phyloP scores from a whole-genome alignment of 2,113 vertebrate species.

The Picathartes gymnocephalus region DNA sequence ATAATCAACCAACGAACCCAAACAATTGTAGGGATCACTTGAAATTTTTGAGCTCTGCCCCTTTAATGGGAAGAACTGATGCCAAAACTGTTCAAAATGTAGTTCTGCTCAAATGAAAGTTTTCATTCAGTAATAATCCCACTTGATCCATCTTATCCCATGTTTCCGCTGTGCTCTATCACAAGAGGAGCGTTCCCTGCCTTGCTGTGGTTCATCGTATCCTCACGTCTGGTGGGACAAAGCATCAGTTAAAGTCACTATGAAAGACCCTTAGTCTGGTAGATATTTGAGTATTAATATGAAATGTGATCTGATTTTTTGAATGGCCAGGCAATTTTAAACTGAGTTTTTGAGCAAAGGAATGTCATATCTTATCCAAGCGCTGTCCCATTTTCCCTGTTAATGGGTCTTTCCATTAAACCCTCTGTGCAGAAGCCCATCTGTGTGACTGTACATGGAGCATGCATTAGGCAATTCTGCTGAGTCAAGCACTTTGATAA shows the following conservation, averaged over 20 bases:
- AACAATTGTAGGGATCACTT: not conserved
- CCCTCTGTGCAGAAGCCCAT: not conserved
- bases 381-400: not conserved
- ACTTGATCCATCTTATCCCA: not conserved
- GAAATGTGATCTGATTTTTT: not conserved
- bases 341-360: not conserved
- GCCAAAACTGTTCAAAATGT: not conserved
- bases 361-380: not conserved
- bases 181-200: not conserved
- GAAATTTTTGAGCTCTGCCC: not conserved
- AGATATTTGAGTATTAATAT: not conserved
- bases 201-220: not conserved
- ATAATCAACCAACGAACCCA: not conserved
- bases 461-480: not conserved
- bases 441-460: not conserved
- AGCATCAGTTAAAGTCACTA: not conserved
- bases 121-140: not conserved
- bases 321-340: not conserved
- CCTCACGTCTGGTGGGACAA: not conserved
- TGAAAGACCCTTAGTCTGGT: not conserved
- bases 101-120: not conserved
- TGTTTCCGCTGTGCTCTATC: not conserved
- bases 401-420: not conserved
- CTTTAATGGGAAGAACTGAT: not conserved
- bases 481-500: not conserved